Percentiles rank a stretch among this genome's conserved stretches.
These are phyloP conservation scores for Caranx melampygus DNA, from an alignment of 2,113 vertebrate species.

Conservation along the genomic window DNA sequence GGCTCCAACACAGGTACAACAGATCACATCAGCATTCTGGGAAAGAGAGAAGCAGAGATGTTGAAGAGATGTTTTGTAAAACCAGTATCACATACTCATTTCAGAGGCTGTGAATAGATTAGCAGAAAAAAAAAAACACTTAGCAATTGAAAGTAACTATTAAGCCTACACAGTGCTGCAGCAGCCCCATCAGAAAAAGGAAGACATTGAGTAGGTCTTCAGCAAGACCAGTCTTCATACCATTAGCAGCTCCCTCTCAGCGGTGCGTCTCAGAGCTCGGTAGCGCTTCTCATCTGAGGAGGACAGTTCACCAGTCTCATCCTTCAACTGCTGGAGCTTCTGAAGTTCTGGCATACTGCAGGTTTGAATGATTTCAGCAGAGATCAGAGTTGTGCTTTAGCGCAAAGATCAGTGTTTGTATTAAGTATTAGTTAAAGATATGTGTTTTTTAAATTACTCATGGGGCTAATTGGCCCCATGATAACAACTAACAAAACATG, in stretches of 20 bases:
- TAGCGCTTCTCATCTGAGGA: slow-evolving; percentile 96
- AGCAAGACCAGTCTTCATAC: slow-evolving; percentile 68
- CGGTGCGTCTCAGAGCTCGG: slow-evolving; percentile 92
- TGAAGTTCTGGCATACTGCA: slow-evolving; percentile 94
- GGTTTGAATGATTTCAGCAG: background rate
- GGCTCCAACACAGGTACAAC: slow-evolving; percentile 93
- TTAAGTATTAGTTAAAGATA: background rate
- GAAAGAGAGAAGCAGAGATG: background rate
- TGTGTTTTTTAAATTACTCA: background rate
- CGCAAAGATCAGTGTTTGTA: background rate
- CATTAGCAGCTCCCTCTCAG: slow-evolving; percentile 93
- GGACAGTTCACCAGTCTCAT: slow-evolving; percentile 94
- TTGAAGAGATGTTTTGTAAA: background rate
- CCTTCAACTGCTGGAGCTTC: slow-evolving; percentile 95
- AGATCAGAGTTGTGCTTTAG: background rate
- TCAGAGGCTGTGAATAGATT: no score
- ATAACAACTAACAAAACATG: background rate
- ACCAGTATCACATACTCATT: background rate
- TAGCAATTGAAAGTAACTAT: background rate
- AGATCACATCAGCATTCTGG: slow-evolving; percentile 95
- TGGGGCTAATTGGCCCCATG: background rate
- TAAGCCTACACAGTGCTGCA: background rate
- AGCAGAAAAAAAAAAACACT: background rate
- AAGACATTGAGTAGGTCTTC: background rate
- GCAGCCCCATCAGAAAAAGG: background rate